phyloP scores from a whole-genome alignment of 2,113 vertebrate genomes.

The Struthio camelus region DNA sequence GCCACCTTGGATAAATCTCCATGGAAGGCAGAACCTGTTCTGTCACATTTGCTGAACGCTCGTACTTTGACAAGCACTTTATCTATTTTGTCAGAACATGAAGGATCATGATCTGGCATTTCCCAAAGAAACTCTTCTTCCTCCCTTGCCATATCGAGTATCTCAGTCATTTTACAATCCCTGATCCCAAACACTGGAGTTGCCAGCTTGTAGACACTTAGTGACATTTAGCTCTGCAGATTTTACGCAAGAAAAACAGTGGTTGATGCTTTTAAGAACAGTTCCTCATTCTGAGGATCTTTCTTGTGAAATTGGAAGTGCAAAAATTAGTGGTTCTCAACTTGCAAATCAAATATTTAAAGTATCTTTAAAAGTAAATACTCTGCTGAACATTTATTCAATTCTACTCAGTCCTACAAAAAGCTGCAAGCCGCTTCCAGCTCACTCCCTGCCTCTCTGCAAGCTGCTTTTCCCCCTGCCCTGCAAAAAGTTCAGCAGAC shows the following conservation, averaged over 20 bases:
- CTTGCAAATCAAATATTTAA: background rate
- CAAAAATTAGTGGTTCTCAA: background rate
- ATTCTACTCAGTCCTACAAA: background rate
- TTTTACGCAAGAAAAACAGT: background rate
- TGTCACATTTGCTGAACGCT: background rate
- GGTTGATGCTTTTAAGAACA: background rate
- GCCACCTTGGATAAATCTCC: background rate
- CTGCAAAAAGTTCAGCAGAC: background rate
- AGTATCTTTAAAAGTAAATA: background rate
- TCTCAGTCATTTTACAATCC: background rate
- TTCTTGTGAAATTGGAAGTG: background rate
- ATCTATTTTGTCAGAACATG: background rate
- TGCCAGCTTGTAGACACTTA: slow-evolving; percentile 7
- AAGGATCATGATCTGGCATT: background rate
- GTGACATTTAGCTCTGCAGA: background rate
- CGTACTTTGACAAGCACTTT: background rate
- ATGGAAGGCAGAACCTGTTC: background rate
- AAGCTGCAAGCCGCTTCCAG: background rate
- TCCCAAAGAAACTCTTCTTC: background rate
- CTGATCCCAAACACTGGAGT: background rate
- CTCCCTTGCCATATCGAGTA: background rate
- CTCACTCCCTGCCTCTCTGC: background rate
- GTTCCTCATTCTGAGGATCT: background rate
- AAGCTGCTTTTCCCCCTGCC: background rate
- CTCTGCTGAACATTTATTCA: background rate